A percentile compares a stretch with the other conserved stretches of the same genome.
phyloP scores from a whole-genome alignment of 1,140 invertebrate species.

The Drosophila bocki region DNA sequence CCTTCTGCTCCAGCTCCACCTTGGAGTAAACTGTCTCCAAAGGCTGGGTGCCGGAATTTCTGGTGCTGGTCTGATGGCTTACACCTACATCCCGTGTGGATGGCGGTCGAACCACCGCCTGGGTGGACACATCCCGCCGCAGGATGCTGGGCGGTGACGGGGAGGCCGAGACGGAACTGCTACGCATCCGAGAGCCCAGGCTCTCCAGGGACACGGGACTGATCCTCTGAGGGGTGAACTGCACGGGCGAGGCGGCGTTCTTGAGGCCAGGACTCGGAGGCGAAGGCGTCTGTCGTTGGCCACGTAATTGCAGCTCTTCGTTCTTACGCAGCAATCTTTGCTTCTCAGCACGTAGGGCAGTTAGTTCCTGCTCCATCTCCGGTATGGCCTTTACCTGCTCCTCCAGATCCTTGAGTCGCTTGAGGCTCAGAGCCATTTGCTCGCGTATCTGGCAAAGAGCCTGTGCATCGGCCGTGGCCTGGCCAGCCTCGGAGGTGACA shows the following conservation, averaged over 20 bases:
- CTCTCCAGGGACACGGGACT: constrained; percentile 81
- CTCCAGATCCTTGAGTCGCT: constrained; percentile 92
- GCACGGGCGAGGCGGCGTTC: constrained; percentile 60
- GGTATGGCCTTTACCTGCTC: constrained; percentile 94
- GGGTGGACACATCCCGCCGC: constrained; percentile 88
- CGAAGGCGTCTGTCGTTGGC: constrained; percentile 78
- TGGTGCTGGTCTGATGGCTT: constrained; percentile 31
- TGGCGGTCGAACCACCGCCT: constrained; percentile 85
- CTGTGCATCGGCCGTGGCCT: constrained; percentile 63
- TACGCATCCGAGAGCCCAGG: constrained; percentile 70
- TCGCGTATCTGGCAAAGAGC: constrained; percentile 78
- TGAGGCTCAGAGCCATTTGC: constrained; percentile 90
- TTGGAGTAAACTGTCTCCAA: constrained; percentile 66
- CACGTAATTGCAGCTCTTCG: constrained; percentile 81
- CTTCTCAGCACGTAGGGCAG: constrained; percentile 91
- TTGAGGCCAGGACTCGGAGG: constrained; percentile 72
- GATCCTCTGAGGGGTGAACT: constrained; percentile 80
- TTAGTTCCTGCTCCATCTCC: constrained; percentile 91
- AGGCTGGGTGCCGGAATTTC: constrained; percentile 60
- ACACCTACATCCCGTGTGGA: constrained; percentile 72
- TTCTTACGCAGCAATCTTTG: constrained; percentile 87
- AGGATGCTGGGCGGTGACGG: constrained; percentile 51
- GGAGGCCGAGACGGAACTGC: constrained; percentile 60
- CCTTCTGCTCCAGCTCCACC: constrained; percentile 57
- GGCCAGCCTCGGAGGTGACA: constrained; percentile 54